Base-by-base conservation (phyloP, 2,797 vertebrate species). In the Knipowitschia caucasica region DNA sequence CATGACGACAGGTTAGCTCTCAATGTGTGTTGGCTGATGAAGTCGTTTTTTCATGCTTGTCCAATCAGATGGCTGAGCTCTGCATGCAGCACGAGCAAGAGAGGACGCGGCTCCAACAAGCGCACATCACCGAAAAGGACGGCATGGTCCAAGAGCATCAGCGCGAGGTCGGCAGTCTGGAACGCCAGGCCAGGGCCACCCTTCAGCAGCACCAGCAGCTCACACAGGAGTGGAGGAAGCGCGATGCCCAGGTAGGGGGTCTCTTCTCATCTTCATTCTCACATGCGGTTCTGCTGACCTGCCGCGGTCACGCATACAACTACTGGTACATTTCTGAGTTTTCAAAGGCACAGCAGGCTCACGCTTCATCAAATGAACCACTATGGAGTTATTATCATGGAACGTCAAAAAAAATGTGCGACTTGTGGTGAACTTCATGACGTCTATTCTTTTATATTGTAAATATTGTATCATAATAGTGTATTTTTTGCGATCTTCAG, bases 1-100 rank as follows among this genome's bases (percentile, higher is more conserved):
- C 95, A 98, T 98, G 95, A 95, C 93, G 92, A 98, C 95, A 91
- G 89, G 91, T 92, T 94, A 94, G 92, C 66, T 74, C 80, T 40
- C 76, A 77, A 70, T 80, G 65, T 81, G 83, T 77, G 85, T 87
- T 84, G 81, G 91, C 91, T 95, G 93, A 97, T 94, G 94, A 92
- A 95, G 93, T 95, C 92, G 95, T 82, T 91, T 91, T 91, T 84
- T 78, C 76, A 89, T 86, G 83, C 90, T 93, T 93, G 93, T 95
- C 95, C 96, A 98, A 98, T 98, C 96, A 99, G 97, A 98, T 96
- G 91, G 92, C 93, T 89, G 93, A 95, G 92, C 93, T 96, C 92
- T 94, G 92, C 88, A 89, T 92, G 92, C 92, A 94, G 92, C 92
- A 92, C 73, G 95, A 98, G 86, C 94, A 96, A 89, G 95, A 97